These are phyloP conservation scores for Turdus rufiventris DNA, from an alignment of 2,113 vertebrate genomes.

Conservation along the genomic window DNA sequence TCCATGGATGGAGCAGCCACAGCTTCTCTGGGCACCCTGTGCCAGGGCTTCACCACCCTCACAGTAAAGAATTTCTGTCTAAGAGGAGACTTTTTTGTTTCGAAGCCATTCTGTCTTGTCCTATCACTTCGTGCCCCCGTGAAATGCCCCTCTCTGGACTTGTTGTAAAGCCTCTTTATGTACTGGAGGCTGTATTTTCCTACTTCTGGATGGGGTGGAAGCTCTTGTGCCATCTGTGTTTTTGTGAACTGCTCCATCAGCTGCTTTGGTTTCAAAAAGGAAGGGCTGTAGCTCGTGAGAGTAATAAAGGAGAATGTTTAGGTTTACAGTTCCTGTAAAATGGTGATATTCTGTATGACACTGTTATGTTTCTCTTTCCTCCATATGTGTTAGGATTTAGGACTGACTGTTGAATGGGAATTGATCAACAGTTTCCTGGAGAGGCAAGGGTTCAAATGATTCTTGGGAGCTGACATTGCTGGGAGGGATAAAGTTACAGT, in stretches of 20 bases:
- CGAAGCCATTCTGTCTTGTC: not conserved
- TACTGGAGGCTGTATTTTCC: not conserved
- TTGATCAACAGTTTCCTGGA: not conserved
- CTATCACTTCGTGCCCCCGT: not conserved
- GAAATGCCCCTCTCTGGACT: not conserved
- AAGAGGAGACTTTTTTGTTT: not conserved
- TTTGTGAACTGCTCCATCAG: not conserved
- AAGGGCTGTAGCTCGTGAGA: not conserved
- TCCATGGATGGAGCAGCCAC: not conserved
- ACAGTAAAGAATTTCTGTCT: not conserved
- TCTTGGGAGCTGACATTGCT: not conserved
- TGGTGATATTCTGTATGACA: not conserved
- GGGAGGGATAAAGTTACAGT: not conserved
- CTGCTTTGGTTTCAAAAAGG: not conserved
- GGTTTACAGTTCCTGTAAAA: not conserved
- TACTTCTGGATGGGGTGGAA: not conserved
- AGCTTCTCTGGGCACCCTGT: not conserved
- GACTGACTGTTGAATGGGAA: not conserved
- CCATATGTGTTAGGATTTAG: not conserved
- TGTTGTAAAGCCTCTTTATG: not conserved
- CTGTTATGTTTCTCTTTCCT: not conserved
- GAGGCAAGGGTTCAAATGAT: not conserved
- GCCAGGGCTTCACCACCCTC: not conserved
- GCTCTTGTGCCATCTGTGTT: not conserved
- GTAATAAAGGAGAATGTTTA: not conserved